Conservation (phyloP, 1,140 invertebrate species). For the Bombus fervidus region DNA sequence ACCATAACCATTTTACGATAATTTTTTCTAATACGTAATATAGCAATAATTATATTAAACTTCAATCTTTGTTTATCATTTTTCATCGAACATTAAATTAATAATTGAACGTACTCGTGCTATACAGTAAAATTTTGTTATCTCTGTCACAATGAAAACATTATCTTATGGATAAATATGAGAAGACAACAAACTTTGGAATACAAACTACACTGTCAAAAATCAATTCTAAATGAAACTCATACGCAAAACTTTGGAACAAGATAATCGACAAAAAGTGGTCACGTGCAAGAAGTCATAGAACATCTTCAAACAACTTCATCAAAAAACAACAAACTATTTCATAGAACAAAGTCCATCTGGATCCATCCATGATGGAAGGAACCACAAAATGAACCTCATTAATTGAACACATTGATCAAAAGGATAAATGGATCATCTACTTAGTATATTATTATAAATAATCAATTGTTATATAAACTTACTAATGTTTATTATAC, state of each 20-base stretch:
- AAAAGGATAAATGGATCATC: neutral
- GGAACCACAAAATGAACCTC: neutral
- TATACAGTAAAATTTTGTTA: neutral
- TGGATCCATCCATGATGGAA: neutral
- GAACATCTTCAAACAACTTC: neutral
- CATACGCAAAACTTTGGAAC: neutral
- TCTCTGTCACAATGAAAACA: neutral
- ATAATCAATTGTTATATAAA: neutral
- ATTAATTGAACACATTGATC: neutral
- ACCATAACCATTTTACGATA: too few relatives aligned
- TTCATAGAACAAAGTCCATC: neutral
- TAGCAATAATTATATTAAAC: too few relatives aligned
- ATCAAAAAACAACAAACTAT: neutral
- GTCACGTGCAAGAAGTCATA: rapidly evolving
- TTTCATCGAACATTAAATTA: too few relatives aligned
- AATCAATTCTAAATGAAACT: neutral
- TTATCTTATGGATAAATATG: too few relatives aligned
- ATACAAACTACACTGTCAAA: neutral
- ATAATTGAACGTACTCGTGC: too few relatives aligned
- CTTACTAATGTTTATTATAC: neutral
- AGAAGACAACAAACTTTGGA: neutral
- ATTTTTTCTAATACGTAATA: too few relatives aligned
- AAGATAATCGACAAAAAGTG: neutral
- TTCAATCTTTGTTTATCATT: too few relatives aligned
- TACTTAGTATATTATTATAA: too few relatives aligned